These are phyloP conservation scores for Anastrepha obliqua DNA, from an alignment of 1,140 invertebrate genomes.

Conservation along the genomic window DNA sequence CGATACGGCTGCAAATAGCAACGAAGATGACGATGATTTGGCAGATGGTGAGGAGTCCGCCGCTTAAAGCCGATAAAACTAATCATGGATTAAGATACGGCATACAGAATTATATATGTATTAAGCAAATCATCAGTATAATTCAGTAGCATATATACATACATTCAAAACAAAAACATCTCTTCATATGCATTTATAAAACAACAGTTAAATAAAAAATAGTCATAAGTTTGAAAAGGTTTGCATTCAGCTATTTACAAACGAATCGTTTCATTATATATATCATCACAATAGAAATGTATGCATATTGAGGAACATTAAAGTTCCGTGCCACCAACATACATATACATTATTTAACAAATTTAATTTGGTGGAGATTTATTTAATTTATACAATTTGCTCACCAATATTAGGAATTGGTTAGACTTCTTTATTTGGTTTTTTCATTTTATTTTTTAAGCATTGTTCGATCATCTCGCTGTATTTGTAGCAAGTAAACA, in stretches of 20 bases:
- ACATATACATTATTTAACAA: not conserved
- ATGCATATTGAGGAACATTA: too few species aligned
- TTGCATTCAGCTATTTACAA: not conserved
- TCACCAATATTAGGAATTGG: not conserved
- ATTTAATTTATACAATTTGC: not conserved
- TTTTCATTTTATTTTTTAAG: too few species aligned
- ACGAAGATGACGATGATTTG: slow-evolving; percentile 32
- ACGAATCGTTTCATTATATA: not conserved
- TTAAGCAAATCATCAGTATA: slow-evolving; percentile 8
- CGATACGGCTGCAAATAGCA: slow-evolving; percentile 21
- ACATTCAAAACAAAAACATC: slow-evolving; percentile 3
- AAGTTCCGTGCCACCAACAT: not conserved
- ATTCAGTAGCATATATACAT: not conserved
- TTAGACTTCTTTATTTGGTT: too few species aligned
- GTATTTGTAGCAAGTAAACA: not conserved
- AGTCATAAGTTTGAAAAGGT: slow-evolving; percentile 26
- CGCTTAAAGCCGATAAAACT: slow-evolving; percentile 7
- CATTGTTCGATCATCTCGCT: too few species aligned
- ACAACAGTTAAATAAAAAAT: not conserved
- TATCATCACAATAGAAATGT: not conserved
- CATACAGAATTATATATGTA: slow-evolving; percentile 4
- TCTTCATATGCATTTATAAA: slow-evolving; percentile 49
- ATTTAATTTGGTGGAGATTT: not conserved
- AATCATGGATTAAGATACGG: not conserved
- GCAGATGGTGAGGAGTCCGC: slow-evolving; percentile 28